These are phyloP conservation scores for Drosophila phalerata DNA, from an alignment of 2,888 invertebrate genomes.

Conservation along the genomic window DNA sequence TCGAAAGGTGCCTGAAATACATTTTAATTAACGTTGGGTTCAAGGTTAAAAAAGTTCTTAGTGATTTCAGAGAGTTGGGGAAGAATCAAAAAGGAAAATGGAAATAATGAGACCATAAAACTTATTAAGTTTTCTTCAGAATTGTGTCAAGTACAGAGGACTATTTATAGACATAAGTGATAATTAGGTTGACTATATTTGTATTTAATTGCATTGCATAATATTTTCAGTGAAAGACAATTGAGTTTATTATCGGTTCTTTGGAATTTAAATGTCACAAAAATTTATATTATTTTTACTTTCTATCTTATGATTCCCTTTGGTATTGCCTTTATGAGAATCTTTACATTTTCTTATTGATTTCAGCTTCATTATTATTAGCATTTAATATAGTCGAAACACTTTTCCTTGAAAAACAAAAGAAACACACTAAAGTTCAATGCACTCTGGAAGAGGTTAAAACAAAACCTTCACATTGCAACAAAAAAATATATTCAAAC, in stretches of 20 bases:
- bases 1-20: conserved; percentile 24
- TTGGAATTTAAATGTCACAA: background rate
- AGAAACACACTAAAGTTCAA: conserved; percentile 37
- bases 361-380: background rate
- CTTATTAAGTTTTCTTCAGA: conserved; percentile 15
- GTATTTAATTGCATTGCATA: no score
- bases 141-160: background rate
- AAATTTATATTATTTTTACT: background rate
- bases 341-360: background rate
- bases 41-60: conserved; percentile 36
- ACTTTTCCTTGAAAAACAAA: background rate
- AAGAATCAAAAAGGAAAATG: conserved; percentile 13
- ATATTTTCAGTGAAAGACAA: background rate
- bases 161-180: conserved; percentile 2
- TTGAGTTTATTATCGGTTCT: background rate
- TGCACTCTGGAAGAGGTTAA: conserved; percentile 30
- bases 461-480: conserved; percentile 16
- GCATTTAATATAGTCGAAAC: background rate
- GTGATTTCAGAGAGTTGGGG: background rate
- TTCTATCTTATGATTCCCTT: background rate
- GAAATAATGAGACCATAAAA: background rate
- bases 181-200: background rate
- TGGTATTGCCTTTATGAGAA: background rate
- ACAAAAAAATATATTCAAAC: conserved; percentile 36
- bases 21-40: conserved; percentile 42